Conservation (phyloP, 1,140 invertebrate genomes). For the Thalassaphorura encarpata region DNA sequence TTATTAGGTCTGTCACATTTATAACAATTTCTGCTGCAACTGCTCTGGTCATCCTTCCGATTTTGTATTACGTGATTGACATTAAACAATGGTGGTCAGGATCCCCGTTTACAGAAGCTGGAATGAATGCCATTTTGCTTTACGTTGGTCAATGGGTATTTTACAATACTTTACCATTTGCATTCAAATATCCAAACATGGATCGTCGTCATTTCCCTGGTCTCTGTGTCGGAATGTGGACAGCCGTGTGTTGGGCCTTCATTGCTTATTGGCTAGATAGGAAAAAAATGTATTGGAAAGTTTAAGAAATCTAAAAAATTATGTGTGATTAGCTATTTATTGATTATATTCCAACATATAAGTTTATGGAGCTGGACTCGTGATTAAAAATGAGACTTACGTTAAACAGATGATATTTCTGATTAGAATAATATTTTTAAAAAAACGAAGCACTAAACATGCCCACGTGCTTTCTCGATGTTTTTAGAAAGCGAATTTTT, state of each 20-base stretch:
- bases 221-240: conserved; percentile 68
- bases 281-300: conserved; percentile 12
- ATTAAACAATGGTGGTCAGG: conserved; percentile 44
- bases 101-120: conserved; percentile 46
- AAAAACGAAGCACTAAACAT: no score
- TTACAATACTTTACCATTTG: conserved; percentile 38
- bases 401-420: no score
- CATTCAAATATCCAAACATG: conserved; percentile 46
- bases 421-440: no score
- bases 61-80: conserved; percentile 45
- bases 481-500: no score
- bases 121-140: conserved; percentile 49
- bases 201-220: conserved; percentile 57
- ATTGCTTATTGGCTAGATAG: conserved; percentile 57
- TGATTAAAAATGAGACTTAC: no score
- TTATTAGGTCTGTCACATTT: conserved; percentile 47
- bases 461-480: no score
- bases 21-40: conserved; percentile 42
- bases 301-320: no score
- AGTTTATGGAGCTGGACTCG: no score
- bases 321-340: no score
- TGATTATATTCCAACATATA: no score
- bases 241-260: conserved; percentile 67
- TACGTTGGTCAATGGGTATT: conserved; percentile 44
- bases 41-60: conserved; percentile 42